Conservation (phyloP, 2,888 invertebrate genomes). For the Noctua pronuba region DNA sequence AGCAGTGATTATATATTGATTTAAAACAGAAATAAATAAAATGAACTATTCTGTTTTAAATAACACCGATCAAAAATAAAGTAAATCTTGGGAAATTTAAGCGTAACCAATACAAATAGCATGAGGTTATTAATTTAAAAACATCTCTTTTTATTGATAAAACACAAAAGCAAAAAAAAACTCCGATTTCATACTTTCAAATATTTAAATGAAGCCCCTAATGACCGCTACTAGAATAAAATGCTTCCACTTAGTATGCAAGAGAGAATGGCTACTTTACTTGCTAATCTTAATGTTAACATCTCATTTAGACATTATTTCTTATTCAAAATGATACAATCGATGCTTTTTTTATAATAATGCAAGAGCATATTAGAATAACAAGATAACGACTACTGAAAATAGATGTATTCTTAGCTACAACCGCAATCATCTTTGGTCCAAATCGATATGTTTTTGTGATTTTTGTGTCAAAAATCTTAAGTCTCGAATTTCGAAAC, state of each 20-base stretch:
- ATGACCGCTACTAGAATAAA: conserved; percentile 41
- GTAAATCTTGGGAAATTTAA: conserved; percentile 16
- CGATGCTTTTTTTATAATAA: conserved; percentile 16
- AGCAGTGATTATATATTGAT: background rate
- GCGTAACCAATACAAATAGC: conserved; percentile 1
- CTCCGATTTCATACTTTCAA: conserved; percentile 16
- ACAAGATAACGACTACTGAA: conserved; percentile 35
- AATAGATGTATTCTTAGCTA: conserved; percentile 28
- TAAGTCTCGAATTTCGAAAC: conserved; percentile 56
- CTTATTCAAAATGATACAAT: conserved; percentile 45
- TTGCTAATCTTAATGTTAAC: conserved; percentile 51
- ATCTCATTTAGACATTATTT: conserved; percentile 41
- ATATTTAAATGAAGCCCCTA: conserved; percentile 54
- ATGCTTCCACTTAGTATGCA: conserved; percentile 35
- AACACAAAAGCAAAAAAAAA: conserved; percentile 14
- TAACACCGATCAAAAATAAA: background rate
- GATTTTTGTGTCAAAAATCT: conserved; percentile 30
- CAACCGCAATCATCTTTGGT: conserved; percentile 24
- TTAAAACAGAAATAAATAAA: conserved; percentile 20
- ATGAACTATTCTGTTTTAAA: background rate
- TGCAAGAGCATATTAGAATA: conserved; percentile 40
- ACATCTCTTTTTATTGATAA: conserved; percentile 4
- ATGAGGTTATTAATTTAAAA: background rate
- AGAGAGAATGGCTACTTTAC: conserved; percentile 41
- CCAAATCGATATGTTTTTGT: conserved; percentile 26